Conservation (phyloP, 2,888 invertebrate genomes). For the Malacosoma neustria region DNA sequence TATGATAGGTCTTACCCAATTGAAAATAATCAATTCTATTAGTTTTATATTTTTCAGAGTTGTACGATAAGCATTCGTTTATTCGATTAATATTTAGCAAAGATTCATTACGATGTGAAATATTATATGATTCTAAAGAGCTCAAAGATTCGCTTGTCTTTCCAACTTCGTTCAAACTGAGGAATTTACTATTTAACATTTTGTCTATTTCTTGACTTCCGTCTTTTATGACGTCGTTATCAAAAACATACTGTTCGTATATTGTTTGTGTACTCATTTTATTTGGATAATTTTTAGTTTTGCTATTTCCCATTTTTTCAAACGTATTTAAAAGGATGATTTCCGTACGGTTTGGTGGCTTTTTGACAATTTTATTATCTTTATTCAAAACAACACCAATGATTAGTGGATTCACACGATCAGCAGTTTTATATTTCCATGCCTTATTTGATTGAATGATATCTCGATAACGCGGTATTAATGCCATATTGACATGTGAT, state of each 20-base stretch:
- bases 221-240: neutral
- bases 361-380: too few relatives aligned
- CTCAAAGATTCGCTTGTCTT: neutral
- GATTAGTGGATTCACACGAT: too few relatives aligned
- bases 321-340: too few relatives aligned
- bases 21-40: neutral
- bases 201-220: neutral
- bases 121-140: neutral
- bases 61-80: neutral
- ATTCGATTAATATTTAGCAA: neutral
- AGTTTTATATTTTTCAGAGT: neutral
- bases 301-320: too few relatives aligned
- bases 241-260: neutral
- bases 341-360: too few relatives aligned
- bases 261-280: neutral
- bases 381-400: too few relatives aligned
- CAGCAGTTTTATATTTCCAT: too few relatives aligned
- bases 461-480: too few relatives aligned
- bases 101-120: neutral
- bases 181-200: neutral
- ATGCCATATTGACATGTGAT: too few relatives aligned
- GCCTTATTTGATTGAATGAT: too few relatives aligned
- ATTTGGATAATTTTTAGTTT: too few relatives aligned
- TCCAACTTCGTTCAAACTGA: neutral
- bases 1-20: constrained; percentile 16